Evolutionary conservation across 2,113 vertebrate species (phyloP).

Genomic region (Myrmecophaga tridactyla): DNA sequence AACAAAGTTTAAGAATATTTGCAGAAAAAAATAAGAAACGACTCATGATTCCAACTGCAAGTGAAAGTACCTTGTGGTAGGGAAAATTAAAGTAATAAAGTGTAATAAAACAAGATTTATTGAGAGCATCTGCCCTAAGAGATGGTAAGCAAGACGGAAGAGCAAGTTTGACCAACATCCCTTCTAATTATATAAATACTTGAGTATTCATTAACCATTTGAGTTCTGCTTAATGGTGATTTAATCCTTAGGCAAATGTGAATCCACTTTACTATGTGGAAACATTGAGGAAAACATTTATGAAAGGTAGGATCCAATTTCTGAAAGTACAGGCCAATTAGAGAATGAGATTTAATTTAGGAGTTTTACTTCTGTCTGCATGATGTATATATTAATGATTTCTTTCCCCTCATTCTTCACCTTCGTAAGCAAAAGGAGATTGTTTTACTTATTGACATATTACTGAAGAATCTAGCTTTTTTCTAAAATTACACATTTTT

Average conservation of each 20-base stretch:
- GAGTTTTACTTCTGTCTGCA: conserved; percentile 77
- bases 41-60: conserved; percentile 24
- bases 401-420: conserved; percentile 76
- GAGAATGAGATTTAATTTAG: conserved; percentile 83
- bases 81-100: neutral
- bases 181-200: conserved; percentile 62
- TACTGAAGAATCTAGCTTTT: conserved; percentile 85
- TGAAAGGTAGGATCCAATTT: conserved; percentile 79
- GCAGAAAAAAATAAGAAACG: conserved; percentile 34
- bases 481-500: conserved; percentile 87
- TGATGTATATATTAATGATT: conserved; percentile 78
- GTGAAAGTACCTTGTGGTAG: neutral
- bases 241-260: conserved; percentile 66
- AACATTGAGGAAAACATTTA: conserved; percentile 79
- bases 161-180: conserved; percentile 47
- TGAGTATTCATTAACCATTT: conserved; percentile 75
- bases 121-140: conserved; percentile 33
- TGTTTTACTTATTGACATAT: conserved; percentile 85
- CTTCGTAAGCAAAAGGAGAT: conserved; percentile 81
- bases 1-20: neutral
- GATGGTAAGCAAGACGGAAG: conserved; percentile 24
- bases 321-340: conserved; percentile 84
- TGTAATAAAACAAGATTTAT: conserved; percentile 1
- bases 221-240: conserved; percentile 55
- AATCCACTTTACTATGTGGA: conserved; percentile 65